These are phyloP conservation scores for Falco punctatus DNA, from an alignment of 2,113 vertebrate species.

Conservation along the genomic window DNA sequence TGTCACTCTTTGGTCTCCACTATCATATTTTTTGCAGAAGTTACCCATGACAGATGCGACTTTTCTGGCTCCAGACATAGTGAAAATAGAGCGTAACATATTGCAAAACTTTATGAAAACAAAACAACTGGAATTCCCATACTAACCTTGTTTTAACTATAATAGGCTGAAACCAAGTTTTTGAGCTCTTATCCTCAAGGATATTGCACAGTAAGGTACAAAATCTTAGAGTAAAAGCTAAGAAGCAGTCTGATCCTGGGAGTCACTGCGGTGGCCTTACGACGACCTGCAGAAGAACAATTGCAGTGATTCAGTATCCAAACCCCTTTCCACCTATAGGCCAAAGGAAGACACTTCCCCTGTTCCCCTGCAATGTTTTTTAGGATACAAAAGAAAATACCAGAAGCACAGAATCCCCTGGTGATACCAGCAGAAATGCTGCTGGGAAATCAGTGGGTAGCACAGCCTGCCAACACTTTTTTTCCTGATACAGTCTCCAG, in stretches of 20 bases:
- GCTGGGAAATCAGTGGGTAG: background rate
- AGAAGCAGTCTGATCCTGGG: background rate
- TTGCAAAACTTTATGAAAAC: conserved; percentile 3
- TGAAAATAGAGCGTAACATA: conserved; percentile 20
- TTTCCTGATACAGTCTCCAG: background rate
- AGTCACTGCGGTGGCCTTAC: background rate
- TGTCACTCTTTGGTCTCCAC: background rate
- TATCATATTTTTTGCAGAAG: conserved; percentile 18
- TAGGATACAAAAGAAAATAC: background rate
- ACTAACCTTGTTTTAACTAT: background rate
- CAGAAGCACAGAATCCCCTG: background rate
- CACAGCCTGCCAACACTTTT: background rate
- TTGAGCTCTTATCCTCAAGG: background rate
- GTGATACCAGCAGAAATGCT: background rate
- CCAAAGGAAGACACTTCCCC: background rate
- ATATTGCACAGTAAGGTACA: background rate
- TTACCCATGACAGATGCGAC: conserved; percentile 41
- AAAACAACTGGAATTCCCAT: conserved; percentile 29
- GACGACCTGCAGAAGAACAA: background rate
- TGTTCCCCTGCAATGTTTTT: background rate
- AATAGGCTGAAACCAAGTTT: background rate
- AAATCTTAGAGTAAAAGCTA: background rate
- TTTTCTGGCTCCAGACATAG: conserved; percentile 27
- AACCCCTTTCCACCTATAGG: background rate
- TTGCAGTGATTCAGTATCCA: background rate